Conservation (phyloP, 2,888 invertebrate species). For the Cheilosia impressa region DNA sequence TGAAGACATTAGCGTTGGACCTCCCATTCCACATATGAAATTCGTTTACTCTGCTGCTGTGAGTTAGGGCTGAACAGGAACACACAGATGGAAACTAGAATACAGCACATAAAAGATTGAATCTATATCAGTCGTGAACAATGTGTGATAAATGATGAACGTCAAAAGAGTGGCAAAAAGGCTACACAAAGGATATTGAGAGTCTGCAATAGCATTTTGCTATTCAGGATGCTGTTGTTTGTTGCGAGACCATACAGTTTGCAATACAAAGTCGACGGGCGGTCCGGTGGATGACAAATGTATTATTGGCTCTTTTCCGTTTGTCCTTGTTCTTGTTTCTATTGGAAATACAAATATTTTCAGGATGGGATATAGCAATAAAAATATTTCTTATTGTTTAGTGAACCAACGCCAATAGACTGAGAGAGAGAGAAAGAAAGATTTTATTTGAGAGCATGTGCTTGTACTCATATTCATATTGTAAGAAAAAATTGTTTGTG, state of each 20-base stretch:
- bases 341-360: slow-evolving; percentile 17
- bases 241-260: slow-evolving; percentile 49
- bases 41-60: slow-evolving; percentile 6
- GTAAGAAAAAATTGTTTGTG: no score
- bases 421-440: no score
- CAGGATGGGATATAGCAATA: slow-evolving; percentile 22
- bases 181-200: slow-evolving; percentile 49
- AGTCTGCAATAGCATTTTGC: slow-evolving; percentile 47
- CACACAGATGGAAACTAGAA: slow-evolving; percentile 60
- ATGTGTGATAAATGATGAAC: slow-evolving; percentile 72
- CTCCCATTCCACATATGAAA: slow-evolving; percentile 15
- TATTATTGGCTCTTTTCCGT: slow-evolving; percentile 33
- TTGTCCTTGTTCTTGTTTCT: slow-evolving; percentile 16
- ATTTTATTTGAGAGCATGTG: background rate
- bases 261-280: slow-evolving; percentile 54
- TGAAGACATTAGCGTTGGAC: slow-evolving; percentile 57
- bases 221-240: slow-evolving; percentile 56
- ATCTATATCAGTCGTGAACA: slow-evolving; percentile 55
- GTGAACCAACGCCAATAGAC: slow-evolving; percentile 3
- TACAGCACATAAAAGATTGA: slow-evolving; percentile 49
- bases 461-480: no score
- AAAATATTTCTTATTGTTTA: slow-evolving; percentile 25
- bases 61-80: slow-evolving; percentile 1
- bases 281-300: slow-evolving; percentile 65
- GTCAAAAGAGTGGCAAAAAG: slow-evolving; percentile 51